A percentile compares a stretch with the other conserved stretches of the same genome.
phyloP scores from a whole-genome alignment of 2,888 invertebrate species.

The Drosophila longiperda region DNA sequence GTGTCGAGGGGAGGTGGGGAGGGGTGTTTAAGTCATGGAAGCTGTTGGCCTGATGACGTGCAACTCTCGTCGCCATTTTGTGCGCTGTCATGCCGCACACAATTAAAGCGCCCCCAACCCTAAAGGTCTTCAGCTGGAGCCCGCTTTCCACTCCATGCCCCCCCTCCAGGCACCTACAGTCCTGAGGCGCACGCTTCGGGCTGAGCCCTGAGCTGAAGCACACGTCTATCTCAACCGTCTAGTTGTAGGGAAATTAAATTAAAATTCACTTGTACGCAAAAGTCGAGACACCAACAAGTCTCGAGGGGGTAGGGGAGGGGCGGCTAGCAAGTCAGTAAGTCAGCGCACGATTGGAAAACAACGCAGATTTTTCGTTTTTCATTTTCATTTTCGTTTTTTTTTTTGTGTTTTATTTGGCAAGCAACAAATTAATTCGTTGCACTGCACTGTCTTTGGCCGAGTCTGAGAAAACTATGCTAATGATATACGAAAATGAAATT shows the following conservation, averaged over 20 bases:
- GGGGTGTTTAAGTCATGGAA: not conserved
- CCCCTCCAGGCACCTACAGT: not conserved
- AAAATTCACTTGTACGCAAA: constrained; percentile 77
- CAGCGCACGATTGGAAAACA: constrained; percentile 73
- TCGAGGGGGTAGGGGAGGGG: not conserved
- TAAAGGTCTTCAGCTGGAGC: constrained; percentile 38
- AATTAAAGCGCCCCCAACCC: constrained; percentile 74
- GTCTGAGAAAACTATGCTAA: constrained; percentile 69
- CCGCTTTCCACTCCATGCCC: not conserved
- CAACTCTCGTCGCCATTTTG: constrained; percentile 78
- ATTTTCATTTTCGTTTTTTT: constrained; percentile 17
- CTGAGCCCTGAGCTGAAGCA: constrained; percentile 62
- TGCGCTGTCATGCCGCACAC: constrained; percentile 80
- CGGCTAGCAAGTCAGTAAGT: constrained; percentile 60
- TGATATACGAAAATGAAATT: constrained; percentile 64
- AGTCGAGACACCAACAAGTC: constrained; percentile 52
- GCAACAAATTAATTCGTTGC: constrained; percentile 77
- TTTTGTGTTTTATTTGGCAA: constrained; percentile 21
- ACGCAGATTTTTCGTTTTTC: constrained; percentile 66
- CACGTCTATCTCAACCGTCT: constrained; percentile 77
- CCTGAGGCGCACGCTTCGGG: constrained; percentile 15
- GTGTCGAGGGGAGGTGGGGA: not conserved
- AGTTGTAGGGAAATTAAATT: constrained; percentile 79
- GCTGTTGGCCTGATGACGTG: constrained; percentile 70
- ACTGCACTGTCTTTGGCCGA: constrained; percentile 40